Evolutionary conservation across 1,140 invertebrate genomes (phyloP).

Genomic region (Drosophila fuyamai): DNA sequence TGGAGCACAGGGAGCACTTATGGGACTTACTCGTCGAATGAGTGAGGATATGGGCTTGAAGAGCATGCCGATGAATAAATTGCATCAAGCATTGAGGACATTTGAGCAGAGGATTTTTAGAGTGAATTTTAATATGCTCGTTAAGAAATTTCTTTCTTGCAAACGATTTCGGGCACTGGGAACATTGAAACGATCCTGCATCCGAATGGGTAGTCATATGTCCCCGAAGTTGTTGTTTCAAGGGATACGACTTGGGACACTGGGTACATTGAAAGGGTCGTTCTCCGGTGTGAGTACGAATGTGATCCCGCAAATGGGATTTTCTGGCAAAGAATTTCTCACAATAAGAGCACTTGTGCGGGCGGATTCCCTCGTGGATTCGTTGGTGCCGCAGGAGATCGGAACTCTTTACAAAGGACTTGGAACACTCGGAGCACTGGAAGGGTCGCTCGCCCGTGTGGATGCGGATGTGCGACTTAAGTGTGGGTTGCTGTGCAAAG

Average conservation of each 20-base stretch:
- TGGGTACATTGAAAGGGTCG: not conserved
- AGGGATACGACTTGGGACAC: not conserved
- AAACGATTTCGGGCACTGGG: not conserved
- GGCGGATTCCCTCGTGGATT: not conserved
- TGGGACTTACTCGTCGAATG: not conserved
- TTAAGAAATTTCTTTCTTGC: not conserved
- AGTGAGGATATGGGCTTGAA: not conserved
- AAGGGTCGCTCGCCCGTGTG: slow-evolving; percentile 4
- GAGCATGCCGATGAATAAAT: too few relatives aligned
- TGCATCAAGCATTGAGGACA: not conserved
- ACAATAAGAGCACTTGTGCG: slow-evolving; percentile 2
- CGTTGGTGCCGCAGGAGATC: slow-evolving; percentile 2
- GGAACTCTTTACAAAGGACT: slow-evolving; percentile 1
- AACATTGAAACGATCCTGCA: too few relatives aligned
- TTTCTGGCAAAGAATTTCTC: not conserved
- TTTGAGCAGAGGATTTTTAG: not conserved
- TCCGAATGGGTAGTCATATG: not conserved
- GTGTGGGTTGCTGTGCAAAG: not conserved
- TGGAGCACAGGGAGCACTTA: not conserved
- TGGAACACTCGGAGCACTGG: slow-evolving; percentile 1
- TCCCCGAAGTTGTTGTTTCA: not conserved
- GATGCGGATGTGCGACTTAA: not conserved
- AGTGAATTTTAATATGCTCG: not conserved
- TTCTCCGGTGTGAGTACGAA: slow-evolving; percentile 8
- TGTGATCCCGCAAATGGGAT: not conserved